phyloP scores from a whole-genome alignment of 1,140 invertebrate genomes.

The Drosophila baimaii region DNA sequence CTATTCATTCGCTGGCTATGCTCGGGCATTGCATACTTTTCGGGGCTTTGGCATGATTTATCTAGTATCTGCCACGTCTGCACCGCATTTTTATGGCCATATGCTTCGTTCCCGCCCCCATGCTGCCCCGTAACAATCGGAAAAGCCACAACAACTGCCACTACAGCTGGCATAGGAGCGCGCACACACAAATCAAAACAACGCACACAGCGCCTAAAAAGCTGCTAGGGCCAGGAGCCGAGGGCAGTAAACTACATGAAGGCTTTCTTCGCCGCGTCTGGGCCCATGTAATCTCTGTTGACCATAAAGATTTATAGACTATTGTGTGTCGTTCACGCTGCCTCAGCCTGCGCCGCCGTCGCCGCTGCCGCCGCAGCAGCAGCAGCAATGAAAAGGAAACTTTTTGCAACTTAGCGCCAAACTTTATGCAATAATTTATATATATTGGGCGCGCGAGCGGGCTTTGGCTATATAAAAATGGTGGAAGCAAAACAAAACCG shows the following conservation, averaged over 20 bases:
- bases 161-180: constrained; percentile 43
- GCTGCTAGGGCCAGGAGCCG: constrained; percentile 46
- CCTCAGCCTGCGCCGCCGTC: constrained; percentile 18
- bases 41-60: constrained; percentile 70
- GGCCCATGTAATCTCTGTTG: constrained; percentile 80
- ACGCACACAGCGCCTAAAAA: constrained; percentile 72
- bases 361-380: constrained; percentile 48
- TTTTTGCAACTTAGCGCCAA: constrained; percentile 84
- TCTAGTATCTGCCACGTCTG: constrained; percentile 66
- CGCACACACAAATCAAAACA: constrained; percentile 74
- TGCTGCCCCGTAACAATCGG: constrained; percentile 60
- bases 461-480: constrained; percentile 54
- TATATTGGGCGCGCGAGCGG: constrained; percentile 66
- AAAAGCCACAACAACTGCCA: constrained; percentile 68
- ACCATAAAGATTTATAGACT: constrained; percentile 83
- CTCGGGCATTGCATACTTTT: constrained; percentile 64
- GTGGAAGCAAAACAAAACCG: constrained; percentile 43
- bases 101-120: constrained; percentile 54
- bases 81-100: constrained; percentile 77
- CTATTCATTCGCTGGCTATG: constrained; percentile 61
- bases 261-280: constrained; percentile 47
- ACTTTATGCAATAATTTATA: constrained; percentile 84
- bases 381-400: constrained; percentile 80
- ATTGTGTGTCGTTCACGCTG: constrained; percentile 76
- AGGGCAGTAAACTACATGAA: constrained; percentile 75